Conservation (phyloP, 2,113 vertebrate species). For the Mirounga angustirostris region DNA sequence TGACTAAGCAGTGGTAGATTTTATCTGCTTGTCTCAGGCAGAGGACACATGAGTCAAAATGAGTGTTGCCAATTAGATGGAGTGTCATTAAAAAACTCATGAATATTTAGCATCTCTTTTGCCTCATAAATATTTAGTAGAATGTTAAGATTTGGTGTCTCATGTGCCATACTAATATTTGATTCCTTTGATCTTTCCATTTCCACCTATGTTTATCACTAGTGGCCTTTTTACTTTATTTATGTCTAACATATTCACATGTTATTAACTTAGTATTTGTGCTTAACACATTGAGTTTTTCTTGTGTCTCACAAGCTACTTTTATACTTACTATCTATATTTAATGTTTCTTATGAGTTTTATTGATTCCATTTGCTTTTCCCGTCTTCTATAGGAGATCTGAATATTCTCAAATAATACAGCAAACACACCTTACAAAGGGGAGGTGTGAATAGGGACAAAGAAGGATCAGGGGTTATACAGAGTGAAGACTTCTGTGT, state of each 20-base stretch:
- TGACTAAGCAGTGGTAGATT: not conserved
- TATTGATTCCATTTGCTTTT: conserved; percentile 19
- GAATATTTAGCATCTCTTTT: not conserved
- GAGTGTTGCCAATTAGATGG: not conserved
- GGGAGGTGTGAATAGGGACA: not conserved
- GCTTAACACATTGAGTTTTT: not conserved
- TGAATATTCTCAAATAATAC: not conserved
- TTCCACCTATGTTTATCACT: not conserved
- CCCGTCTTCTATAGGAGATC: not conserved
- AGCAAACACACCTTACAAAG: not conserved
- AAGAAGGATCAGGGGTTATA: not conserved
- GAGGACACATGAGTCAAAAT: not conserved
- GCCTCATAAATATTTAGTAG: conserved; percentile 24
- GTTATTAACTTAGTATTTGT: not conserved
- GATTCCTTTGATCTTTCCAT: not conserved
- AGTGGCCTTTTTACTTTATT: not conserved
- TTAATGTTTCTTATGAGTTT: not conserved
- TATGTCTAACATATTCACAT: not conserved
- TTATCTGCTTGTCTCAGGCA: not conserved
- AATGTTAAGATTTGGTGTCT: not conserved
- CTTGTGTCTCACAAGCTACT: not conserved
- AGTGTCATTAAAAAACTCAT: not conserved
- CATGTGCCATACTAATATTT: not conserved
- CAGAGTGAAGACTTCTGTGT: not conserved
- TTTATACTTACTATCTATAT: not conserved